Evolutionary conservation across 2,888 invertebrate genomes (phyloP).

Genomic region (Amorpha juglandis): DNA sequence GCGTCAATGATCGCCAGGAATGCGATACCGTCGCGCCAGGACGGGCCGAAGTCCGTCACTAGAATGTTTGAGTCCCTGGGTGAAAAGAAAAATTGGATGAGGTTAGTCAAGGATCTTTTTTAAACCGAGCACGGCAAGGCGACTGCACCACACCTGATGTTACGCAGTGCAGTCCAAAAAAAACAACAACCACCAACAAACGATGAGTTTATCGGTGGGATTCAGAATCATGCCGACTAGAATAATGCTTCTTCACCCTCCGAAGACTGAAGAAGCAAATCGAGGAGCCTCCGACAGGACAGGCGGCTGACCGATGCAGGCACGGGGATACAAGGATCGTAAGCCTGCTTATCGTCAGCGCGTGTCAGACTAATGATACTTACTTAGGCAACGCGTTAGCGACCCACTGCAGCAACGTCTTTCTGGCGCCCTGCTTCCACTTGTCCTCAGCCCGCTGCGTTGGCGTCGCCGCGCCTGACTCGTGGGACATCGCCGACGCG

Average conservation of each 20-base stretch:
- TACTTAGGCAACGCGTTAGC: slow-evolving; percentile 91
- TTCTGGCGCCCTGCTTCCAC: slow-evolving; percentile 95
- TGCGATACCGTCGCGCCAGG: slow-evolving; percentile 98
- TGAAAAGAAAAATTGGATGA: not conserved
- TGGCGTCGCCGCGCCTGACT: slow-evolving; percentile 89
- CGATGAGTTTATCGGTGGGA: too few relatives aligned
- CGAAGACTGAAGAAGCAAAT: too few relatives aligned
- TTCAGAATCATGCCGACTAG: too few relatives aligned
- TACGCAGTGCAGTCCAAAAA: too few relatives aligned
- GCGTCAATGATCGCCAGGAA: slow-evolving; percentile 98
- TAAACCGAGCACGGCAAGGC: too few relatives aligned
- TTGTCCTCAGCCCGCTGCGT: slow-evolving; percentile 84
- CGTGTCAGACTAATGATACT: slow-evolving; percentile 34
- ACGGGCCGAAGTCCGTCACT: slow-evolving; percentile 96
- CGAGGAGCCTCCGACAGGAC: too few relatives aligned
- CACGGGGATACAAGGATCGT: too few relatives aligned
- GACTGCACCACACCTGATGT: too few relatives aligned
- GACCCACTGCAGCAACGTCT: slow-evolving; percentile 97
- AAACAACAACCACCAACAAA: too few relatives aligned
- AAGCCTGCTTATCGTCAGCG: too few relatives aligned
- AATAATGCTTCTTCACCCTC: too few relatives aligned
- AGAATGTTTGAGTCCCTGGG: slow-evolving; percentile 92
- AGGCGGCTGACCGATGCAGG: too few relatives aligned
- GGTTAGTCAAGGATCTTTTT: not conserved
- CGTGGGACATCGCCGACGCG: slow-evolving; percentile 92